Percentiles rank a stretch among this genome's conserved stretches.
phyloP scores from a whole-genome alignment of 2,797 vertebrate species.

The Squalus acanthias region DNA sequence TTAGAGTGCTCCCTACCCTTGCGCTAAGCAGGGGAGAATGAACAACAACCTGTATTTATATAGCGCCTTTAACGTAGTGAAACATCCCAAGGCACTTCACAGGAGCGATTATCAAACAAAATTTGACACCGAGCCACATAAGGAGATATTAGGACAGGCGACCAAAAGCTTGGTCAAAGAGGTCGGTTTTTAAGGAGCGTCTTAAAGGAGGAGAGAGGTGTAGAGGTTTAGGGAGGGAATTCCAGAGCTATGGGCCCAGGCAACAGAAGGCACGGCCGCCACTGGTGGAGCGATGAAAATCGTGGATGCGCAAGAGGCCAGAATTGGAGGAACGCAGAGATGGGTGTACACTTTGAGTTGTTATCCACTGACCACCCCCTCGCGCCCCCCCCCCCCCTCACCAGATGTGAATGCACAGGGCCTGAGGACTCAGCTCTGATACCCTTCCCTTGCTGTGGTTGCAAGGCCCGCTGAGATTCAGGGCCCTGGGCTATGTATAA shows the following conservation, averaged over 20 bases:
- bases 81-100: neutral
- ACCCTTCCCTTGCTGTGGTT: neutral
- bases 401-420: neutral
- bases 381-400: no score
- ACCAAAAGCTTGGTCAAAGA: neutral
- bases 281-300: no score
- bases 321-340: neutral
- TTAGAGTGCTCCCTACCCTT: neutral
- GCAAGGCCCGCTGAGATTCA: neutral
- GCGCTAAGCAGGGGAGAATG: neutral
- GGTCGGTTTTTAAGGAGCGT: no score
- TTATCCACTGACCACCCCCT: neutral
- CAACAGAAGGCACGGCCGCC: no score
- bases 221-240: no score
- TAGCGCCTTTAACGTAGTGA: neutral
- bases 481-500: no score
- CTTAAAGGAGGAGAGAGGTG: no score
- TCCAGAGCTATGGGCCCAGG: no score
- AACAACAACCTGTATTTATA: neutral
- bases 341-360: no score
- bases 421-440: neutral
- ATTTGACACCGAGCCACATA: neutral
- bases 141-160: neutral
- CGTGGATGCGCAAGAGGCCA: neutral
- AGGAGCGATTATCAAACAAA: neutral